Conservation (phyloP, 1,140 invertebrate species). For the Vanessa tameamea region DNA sequence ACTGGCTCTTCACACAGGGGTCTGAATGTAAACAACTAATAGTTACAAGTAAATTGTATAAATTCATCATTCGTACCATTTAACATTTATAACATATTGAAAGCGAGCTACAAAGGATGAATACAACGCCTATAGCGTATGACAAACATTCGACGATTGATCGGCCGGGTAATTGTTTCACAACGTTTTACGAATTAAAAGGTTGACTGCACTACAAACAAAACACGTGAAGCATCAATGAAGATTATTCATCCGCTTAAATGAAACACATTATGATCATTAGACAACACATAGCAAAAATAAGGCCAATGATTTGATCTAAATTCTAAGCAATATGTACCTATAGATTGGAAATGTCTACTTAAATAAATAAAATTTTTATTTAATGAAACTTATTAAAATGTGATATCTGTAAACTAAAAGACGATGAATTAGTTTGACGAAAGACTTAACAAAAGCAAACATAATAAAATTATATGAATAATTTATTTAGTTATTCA, state of each 20-base stretch:
- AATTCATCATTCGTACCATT: not conserved
- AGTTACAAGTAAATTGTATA: not conserved
- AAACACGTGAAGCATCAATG: conserved; percentile 4
- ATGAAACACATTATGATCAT: conserved; percentile 7
- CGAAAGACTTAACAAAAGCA: too few relatives aligned
- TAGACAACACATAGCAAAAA: not conserved
- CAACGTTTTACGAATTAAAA: conserved; percentile 14
- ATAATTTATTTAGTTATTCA: too few relatives aligned
- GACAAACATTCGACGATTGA: conserved; percentile 19
- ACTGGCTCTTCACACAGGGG: not conserved
- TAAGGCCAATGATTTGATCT: not conserved
- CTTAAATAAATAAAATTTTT: too few relatives aligned
- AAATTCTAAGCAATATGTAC: not conserved
- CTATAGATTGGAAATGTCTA: too few relatives aligned
- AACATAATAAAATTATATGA: too few relatives aligned
- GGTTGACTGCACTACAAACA: conserved; percentile 16
- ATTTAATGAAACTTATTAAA: too few relatives aligned
- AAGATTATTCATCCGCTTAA: conserved; percentile 3
- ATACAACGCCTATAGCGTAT: conserved; percentile 1
- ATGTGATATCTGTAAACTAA: too few relatives aligned
- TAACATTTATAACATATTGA: not conserved
- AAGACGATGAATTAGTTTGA: too few relatives aligned
- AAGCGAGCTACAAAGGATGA: not conserved
- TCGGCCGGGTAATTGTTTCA: conserved; percentile 13
- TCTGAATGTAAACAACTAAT: not conserved